Evolutionary conservation across 1,140 invertebrate genomes (phyloP), one percentile per base, ranked within the genome.

Genomic region (Dryas iulia): DNA sequence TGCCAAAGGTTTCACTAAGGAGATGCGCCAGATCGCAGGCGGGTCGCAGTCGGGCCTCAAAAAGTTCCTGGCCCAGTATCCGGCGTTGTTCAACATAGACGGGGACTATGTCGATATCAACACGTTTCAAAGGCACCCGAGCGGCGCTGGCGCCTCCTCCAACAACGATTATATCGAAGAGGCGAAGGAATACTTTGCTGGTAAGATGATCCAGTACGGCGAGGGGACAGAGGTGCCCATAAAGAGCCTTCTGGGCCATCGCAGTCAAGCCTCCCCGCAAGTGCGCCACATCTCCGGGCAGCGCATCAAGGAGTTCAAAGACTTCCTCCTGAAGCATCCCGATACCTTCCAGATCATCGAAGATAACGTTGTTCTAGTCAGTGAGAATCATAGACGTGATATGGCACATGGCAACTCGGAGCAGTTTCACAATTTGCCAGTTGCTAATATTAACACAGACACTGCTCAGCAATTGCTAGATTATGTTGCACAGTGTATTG

Each of bases 281-380:
- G 97, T 99, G 65, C 94, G 98, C 62, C 97, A 99, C 84, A 98
- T 99, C 73, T 98, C 98, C 31, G 96, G 96, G 24, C 97, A 98
- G 84, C 97, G 98, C 82, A 96, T 98, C 73, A 97, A 96, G 86
- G 98, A 99, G 90, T 99, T 99, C 83, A 95, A 95, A 72, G 97
- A 98, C 64, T 99, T 99, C 87, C 93, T 99, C 0, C 77, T 94
- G 31, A 96, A 96, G 81, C 97, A 97, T 89, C 94, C 96, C 0
- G 96, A 98, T 65, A 95, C 95, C 53, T 99, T 99, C 89, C 94
- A 96, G 61, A 96, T 98, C 5, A 94, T 94, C n/a, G 97, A 98
- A 60, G 97, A 98, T 81, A 96, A 96, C 83, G 94, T 95, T 63
- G 80, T 94, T 84, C 90, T 94, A 79, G 92, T 94, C 78, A 93